These are phyloP conservation scores for Epinephelus coioides DNA, from an alignment of 2,797 vertebrate species.

Conservation along the genomic window DNA sequence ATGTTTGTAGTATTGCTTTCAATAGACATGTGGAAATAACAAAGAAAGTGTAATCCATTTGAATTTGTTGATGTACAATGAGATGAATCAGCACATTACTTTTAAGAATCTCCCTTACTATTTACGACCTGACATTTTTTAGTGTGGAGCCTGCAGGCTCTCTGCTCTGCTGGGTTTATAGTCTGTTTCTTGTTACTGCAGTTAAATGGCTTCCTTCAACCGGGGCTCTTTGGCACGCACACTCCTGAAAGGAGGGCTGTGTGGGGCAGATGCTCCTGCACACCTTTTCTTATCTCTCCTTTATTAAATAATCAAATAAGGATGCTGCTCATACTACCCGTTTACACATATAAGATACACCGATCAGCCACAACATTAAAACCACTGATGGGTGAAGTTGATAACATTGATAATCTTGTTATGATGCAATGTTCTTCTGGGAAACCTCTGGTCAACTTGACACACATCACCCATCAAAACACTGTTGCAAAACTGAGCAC, in stretches of 20 bases:
- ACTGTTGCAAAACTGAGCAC: too few species aligned
- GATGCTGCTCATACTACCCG: conserved; percentile 39
- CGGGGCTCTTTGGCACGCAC: conserved; percentile 74
- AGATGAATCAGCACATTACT: not conserved
- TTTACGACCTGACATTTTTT: conserved; percentile 25
- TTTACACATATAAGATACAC: not conserved
- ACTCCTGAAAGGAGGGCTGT: conserved; percentile 72
- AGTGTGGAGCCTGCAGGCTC: conserved; percentile 63
- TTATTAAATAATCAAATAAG: conserved; percentile 41
- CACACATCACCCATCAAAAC: too few species aligned
- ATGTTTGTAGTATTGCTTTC: conserved; percentile 8
- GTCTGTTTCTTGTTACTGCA: conserved; percentile 99
- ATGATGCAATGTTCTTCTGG: too few species aligned
- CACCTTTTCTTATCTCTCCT: conserved; percentile 71
- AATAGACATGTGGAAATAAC: conserved; percentile 16
- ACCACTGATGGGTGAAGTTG: too few species aligned
- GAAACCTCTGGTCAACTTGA: too few species aligned
- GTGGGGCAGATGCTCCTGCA: conserved; percentile 54
- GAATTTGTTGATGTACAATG: not conserved
- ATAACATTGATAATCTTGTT: too few species aligned
- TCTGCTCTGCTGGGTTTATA: conserved; percentile 68
- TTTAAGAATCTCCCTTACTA: not conserved
- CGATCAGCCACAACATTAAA: too few species aligned
- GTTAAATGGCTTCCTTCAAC: conserved; percentile 85
- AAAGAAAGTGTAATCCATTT: not conserved